Evolutionary conservation across 2,888 invertebrate species (phyloP).

Genomic region (Lasioglossum figueresi): DNA sequence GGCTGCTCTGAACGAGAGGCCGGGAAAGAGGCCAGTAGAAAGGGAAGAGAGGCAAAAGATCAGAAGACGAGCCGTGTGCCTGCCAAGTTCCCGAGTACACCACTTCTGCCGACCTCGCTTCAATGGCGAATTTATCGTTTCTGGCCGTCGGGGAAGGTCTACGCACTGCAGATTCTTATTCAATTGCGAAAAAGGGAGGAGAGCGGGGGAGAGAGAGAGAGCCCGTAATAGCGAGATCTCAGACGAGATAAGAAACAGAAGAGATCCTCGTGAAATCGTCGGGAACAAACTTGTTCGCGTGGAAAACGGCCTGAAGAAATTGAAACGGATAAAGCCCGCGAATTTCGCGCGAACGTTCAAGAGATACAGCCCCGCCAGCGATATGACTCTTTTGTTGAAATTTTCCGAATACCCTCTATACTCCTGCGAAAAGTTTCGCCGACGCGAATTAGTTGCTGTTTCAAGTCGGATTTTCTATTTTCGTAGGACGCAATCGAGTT

Average conservation of each 20-base stretch:
- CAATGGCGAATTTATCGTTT: constrained; percentile 61
- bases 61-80: constrained; percentile 33
- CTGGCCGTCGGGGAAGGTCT: constrained; percentile 25
- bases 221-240: background rate
- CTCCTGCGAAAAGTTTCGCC: background rate
- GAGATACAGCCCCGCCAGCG: background rate
- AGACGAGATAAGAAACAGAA: background rate
- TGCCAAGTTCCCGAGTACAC: constrained; percentile 65
- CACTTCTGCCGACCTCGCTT: constrained; percentile 48
- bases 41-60: background rate
- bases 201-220: background rate
- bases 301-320: background rate
- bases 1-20: constrained; percentile 11
- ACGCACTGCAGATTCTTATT: constrained; percentile 53
- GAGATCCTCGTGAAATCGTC: constrained; percentile 17
- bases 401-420: background rate
- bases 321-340: background rate
- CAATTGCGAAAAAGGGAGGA: background rate
- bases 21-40: constrained; percentile 9
- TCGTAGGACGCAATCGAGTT: background rate
- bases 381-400: background rate
- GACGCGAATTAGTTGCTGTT: background rate
- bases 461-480: background rate
- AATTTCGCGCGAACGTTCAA: background rate
- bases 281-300: constrained; percentile 2